Evolutionary conservation across 2,888 invertebrate species (phyloP), one percentile per base, ranked within the genome.

Genomic region (Drymonia ruficornis): DNA sequence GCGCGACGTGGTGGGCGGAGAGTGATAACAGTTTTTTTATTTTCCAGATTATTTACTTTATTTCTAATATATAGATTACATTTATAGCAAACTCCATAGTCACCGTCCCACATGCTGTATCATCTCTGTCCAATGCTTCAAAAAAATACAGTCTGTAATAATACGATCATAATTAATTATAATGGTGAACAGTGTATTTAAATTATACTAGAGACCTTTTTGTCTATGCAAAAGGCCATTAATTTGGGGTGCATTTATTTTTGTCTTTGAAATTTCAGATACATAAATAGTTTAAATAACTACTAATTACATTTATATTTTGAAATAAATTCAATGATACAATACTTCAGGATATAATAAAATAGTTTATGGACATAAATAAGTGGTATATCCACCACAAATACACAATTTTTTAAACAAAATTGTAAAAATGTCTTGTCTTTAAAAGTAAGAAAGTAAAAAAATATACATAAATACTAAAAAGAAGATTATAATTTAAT

Each of bases 361-460:
- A 40, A 40, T 40, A 40, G 16, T 40, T 9, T 16, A 16, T 51
- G 36, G 18, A 31, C 16, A 13, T n/a, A 38, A 28, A 49, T 40
- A 49, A 40, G 5, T 29, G 11, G 29, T 13, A 15, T 23, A 8
- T 19, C 9, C 11, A 47, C 47, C 34, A 11, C 13, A 18, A 18
- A 8, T 18, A 16, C 15, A 47, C n/a, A 16, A 36, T 36, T n/a
- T n/a, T n/a, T 4, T 36, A 36, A 36, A 36, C n/a, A 36, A n/a
- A 36, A 70, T 62, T 38, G 65, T 57, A 46, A 55, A 57, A 49
- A 54, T 44, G 28, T 53, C 56, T 36, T 13, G 34, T 47, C 48
- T 60, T 53, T 43, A 61, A 67, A 61, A 65, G 52, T 64, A 59
- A 57, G 45, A 52, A 38, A 34, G 28, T 47, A 60, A 69, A 60